A percentile compares a stretch with the other conserved stretches of the same genome.
phyloP scores from a whole-genome alignment of 2,113 vertebrate species.

The Lepisosteus oculatus region DNA sequence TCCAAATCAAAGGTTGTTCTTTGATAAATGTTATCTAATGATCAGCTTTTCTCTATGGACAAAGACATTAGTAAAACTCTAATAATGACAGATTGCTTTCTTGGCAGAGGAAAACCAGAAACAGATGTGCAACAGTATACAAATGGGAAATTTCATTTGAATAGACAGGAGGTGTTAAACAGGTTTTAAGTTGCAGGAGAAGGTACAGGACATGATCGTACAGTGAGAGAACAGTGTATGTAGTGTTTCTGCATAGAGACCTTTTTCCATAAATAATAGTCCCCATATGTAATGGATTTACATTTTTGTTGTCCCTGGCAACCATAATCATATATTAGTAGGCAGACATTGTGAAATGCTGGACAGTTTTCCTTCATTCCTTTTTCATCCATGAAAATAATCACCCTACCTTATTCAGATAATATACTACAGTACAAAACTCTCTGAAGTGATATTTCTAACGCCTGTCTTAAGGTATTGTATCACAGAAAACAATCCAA shows the following conservation, averaged over 20 bases:
- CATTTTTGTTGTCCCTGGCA: slow-evolving; percentile 4
- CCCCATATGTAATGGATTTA: background rate
- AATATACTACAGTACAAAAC: too few relatives aligned
- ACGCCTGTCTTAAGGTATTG: too few relatives aligned
- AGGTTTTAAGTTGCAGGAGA: background rate
- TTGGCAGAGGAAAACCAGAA: slow-evolving; percentile 22
- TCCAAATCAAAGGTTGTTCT: slow-evolving; percentile 7
- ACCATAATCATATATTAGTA: slow-evolving; percentile 21
- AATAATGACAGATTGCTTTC: slow-evolving; percentile 24
- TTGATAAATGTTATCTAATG: slow-evolving; percentile 9
- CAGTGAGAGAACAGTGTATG: background rate
- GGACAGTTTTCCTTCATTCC: too few relatives aligned
- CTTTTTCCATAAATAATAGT: too few relatives aligned
- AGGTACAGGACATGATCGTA: background rate
- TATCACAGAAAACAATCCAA: too few relatives aligned
- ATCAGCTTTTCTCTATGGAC: slow-evolving; percentile 10
- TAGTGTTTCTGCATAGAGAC: background rate
- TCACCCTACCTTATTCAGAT: too few relatives aligned
- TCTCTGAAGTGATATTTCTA: too few relatives aligned
- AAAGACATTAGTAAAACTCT: slow-evolving; percentile 16
- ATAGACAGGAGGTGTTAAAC: slow-evolving; percentile 9
- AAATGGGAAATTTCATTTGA: slow-evolving; percentile 23
- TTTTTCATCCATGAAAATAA: too few relatives aligned
- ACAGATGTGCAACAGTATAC: slow-evolving; percentile 27
- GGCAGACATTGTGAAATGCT: background rate